phyloP scores from a whole-genome alignment of 2,888 invertebrate genomes.

The Blomia tropicalis region DNA sequence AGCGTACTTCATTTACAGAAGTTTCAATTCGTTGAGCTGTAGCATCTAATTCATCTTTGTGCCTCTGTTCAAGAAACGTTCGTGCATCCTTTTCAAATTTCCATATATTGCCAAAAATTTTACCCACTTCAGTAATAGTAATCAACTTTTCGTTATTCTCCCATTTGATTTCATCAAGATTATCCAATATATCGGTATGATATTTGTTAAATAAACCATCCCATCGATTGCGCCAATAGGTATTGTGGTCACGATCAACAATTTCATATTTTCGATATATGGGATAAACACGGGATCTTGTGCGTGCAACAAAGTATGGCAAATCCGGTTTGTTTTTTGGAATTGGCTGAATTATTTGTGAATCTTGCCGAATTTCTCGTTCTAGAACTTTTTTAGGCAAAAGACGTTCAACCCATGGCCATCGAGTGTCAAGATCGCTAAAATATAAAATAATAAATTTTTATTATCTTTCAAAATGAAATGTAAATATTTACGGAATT shows the following conservation, averaged over 20 bases:
- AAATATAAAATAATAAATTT: neutral
- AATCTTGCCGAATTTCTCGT: neutral
- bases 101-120: conserved; percentile 72
- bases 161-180: conserved; percentile 15
- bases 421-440: conserved; percentile 1
- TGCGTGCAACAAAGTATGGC: conserved; percentile 56
- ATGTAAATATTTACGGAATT: neutral
- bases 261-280: conserved; percentile 47
- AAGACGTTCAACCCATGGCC: conserved; percentile 25
- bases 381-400: conserved; percentile 32
- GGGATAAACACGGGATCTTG: conserved; percentile 64
- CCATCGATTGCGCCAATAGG: conserved; percentile 31
- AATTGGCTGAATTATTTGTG: neutral
- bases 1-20: conserved; percentile 57
- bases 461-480: neutral
- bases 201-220: conserved; percentile 18
- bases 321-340: conserved; percentile 29
- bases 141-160: conserved; percentile 19
- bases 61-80: conserved; percentile 44
- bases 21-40: conserved; percentile 42
- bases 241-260: conserved; percentile 22
- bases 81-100: conserved; percentile 52
- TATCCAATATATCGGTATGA: conserved; percentile 8
- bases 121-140: conserved; percentile 49
- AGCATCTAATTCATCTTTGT: conserved; percentile 27